Conservation (phyloP, 2,113 vertebrate genomes). For the Arizona elegans region DNA sequence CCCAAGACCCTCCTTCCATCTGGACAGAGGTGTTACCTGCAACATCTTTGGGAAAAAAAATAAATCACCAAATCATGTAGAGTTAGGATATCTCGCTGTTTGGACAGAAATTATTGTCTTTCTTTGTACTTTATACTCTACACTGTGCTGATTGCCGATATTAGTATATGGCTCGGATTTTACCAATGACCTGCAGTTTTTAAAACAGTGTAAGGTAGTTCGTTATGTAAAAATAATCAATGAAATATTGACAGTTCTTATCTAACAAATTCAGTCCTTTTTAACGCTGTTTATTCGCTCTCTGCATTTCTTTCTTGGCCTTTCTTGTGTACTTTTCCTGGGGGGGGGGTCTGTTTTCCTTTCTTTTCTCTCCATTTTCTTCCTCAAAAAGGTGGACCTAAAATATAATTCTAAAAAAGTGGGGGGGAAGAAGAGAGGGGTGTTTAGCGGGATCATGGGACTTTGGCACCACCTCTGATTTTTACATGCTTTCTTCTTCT, state of each 20-base stretch:
- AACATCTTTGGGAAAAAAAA: neutral
- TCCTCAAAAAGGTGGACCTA: neutral
- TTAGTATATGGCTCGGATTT: neutral
- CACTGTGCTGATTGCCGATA: neutral
- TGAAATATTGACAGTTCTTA: neutral
- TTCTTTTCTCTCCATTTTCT: neutral
- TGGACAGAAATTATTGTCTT: neutral
- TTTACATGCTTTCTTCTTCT: neutral
- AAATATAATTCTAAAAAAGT: neutral
- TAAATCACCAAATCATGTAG: neutral
- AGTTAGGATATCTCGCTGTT: neutral
- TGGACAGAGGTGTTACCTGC: neutral
- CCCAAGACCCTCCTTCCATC: neutral
- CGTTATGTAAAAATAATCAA: neutral
- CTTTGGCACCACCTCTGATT: neutral
- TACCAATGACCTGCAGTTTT: neutral
- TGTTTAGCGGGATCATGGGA: neutral
- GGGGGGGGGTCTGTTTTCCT: neutral
- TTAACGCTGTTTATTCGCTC: neutral
- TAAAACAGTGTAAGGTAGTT: neutral
- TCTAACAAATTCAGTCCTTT: neutral
- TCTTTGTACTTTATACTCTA: neutral
- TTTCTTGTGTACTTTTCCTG: neutral
- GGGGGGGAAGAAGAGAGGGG: neutral
- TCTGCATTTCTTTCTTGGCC: neutral